These are phyloP conservation scores for Drosophila eohydei DNA, from an alignment of 2,888 invertebrate genomes.

Conservation along the genomic window DNA sequence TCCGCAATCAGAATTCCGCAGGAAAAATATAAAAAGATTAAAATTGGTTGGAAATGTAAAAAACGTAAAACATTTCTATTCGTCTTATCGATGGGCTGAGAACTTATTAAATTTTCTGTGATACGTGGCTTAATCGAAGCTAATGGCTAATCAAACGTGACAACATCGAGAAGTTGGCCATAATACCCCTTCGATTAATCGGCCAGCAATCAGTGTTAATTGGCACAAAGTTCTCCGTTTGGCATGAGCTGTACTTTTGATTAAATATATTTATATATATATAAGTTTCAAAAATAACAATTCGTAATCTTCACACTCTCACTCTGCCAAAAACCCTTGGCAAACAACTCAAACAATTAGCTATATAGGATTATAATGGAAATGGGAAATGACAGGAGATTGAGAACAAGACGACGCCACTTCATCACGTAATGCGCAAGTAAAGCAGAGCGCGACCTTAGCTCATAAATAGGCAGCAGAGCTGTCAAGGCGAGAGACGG, in stretches of 20 bases:
- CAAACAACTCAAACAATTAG: slow-evolving; percentile 38
- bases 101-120: slow-evolving; percentile 30
- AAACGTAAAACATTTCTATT: neutral
- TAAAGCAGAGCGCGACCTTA: slow-evolving; percentile 41
- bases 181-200: slow-evolving; percentile 34
- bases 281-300: slow-evolving; percentile 22
- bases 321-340: slow-evolving; percentile 1
- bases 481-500: neutral
- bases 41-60: slow-evolving; percentile 1
- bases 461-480: slow-evolving; percentile 28
- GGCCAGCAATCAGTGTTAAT: slow-evolving; percentile 53
- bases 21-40: slow-evolving; percentile 10
- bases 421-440: slow-evolving; percentile 78
- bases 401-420: slow-evolving; percentile 60
- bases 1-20: slow-evolving; percentile 42
- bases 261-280: slow-evolving; percentile 6
- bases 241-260: slow-evolving; percentile 16
- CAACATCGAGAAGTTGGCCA: slow-evolving; percentile 34
- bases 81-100: slow-evolving; percentile 29
- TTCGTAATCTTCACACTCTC: slow-evolving; percentile 14
- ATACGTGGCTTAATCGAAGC: slow-evolving; percentile 55
- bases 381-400: slow-evolving; percentile 23
- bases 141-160: slow-evolving; percentile 56
- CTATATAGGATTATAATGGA: slow-evolving; percentile 43
- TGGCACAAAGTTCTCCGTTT: slow-evolving; percentile 46